Evolutionary conservation across 2,888 invertebrate genomes (phyloP), one percentile per base, ranked within the genome.

Genomic region (Dyspetes luteomarginatus): DNA sequence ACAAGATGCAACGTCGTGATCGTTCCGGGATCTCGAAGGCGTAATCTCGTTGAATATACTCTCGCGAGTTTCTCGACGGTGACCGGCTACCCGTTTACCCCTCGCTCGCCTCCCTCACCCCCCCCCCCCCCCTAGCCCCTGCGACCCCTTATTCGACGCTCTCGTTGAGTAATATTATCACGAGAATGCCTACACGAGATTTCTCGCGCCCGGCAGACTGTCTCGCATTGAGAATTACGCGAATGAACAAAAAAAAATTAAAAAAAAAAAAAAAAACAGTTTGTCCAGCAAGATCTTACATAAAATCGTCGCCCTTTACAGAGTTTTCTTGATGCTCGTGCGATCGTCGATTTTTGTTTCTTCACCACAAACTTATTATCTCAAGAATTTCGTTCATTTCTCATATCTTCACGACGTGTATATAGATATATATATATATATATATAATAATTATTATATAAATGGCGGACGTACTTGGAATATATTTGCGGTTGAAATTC

Each of bases 1-100:
- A 12, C 36, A 30, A 45, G 60, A 48, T 22, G 30, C 24, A 50
- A 48, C 36, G 36, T 36, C 56, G 43, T 58, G 71, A 71, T 71
- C 58, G 58, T 71, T 71, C 58, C 71, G 71, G 60, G 58, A 71
- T 71, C 71, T 58, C 60, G 60, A 50, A 71, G 71, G 71, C 60
- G 71, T 71, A 71, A 60, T 60, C 71, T 71, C 71, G 71, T 71
- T 71, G 58, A 58, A 50, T 58, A 60, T 71, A 60, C 30, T 60
- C 58, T 45, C 56, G 12, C 9, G 17, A 48, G 48, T 58, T 45
- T 58, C 48, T 45, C 36, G 55, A 26, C 64, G 15, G 45, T 17
- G 45, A 26, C 26, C 45, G 64, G 45, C 64, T 64, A 22, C 41
- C 45, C 64, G 24, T 45, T 45, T 64, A 45, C 45, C n/a, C 64